Evolutionary conservation across 2,113 vertebrate genomes (phyloP).

Genomic region (Dinomys branickii): DNA sequence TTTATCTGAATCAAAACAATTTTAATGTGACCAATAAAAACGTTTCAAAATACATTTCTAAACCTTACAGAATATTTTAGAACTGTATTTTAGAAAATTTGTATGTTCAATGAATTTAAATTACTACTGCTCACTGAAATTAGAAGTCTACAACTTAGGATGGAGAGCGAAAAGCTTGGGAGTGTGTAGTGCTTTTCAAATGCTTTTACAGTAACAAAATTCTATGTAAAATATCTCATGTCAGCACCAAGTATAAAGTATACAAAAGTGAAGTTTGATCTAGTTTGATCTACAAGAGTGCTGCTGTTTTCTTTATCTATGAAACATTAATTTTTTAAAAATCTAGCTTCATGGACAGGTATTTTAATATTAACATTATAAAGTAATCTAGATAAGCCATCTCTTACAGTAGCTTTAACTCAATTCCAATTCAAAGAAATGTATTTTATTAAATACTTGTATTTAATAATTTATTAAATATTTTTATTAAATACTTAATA

Average conservation of each 20-base stretch:
- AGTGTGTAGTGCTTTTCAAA: constrained; percentile 25
- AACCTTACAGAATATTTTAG: constrained; percentile 46
- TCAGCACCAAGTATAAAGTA: neutral
- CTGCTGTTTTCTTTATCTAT: neutral
- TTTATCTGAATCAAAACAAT: constrained; percentile 49
- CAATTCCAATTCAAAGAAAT: too few relatives aligned
- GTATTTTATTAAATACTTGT: too few relatives aligned
- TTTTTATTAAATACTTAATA: too few relatives aligned
- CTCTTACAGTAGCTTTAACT: neutral
- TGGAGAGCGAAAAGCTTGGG: neutral
- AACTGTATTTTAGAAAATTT: constrained; percentile 48
- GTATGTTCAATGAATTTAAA: constrained; percentile 45
- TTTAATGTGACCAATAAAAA: constrained; percentile 57
- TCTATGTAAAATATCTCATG: constrained; percentile 1
- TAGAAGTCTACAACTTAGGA: constrained; percentile 22
- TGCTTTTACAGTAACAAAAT: neutral
- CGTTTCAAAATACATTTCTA: constrained; percentile 42
- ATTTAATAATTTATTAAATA: too few relatives aligned
- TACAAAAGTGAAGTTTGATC: neutral
- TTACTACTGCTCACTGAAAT: constrained; percentile 16
- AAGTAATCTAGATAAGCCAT: neutral
- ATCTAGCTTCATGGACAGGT: neutral
- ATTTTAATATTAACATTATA: neutral
- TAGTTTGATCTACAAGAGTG: neutral
- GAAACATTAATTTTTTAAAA: neutral